A percentile compares a stretch with the other conserved stretches of the same genome.
Evolutionary conservation across 92 coral and sea anemone species (phyloP).

Genomic region (Blastomussa wellsi): DNA sequence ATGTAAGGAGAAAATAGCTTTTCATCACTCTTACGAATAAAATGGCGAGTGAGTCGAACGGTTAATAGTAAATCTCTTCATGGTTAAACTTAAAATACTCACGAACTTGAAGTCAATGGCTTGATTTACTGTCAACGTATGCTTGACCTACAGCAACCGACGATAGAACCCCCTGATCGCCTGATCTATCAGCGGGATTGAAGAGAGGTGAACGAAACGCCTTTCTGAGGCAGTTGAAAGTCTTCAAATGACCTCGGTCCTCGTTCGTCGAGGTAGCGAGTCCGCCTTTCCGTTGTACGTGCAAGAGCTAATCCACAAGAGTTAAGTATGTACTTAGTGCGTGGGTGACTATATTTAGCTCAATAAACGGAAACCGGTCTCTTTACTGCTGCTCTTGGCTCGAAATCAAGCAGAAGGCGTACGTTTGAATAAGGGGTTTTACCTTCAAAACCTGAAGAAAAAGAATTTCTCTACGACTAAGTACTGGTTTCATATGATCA

Average conservation of each 20-base stretch:
- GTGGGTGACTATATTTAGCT: background rate
- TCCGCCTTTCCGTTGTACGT: conserved; percentile 2
- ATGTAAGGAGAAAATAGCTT: background rate
- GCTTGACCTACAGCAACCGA: background rate
- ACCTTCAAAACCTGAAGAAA: too few species aligned
- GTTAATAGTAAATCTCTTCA: background rate
- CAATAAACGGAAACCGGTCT: background rate
- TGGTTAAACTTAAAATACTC: too few species aligned
- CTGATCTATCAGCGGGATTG: too few species aligned
- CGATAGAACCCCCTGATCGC: background rate
- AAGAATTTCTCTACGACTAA: background rate
- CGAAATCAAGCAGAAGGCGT: background rate
- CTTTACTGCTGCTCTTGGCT: background rate
- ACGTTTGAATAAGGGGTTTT: background rate
- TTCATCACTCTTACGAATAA: background rate
- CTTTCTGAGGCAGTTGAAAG: background rate
- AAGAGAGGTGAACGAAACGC: background rate
- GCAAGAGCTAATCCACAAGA: background rate
- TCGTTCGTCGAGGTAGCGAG: background rate
- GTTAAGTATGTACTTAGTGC: background rate
- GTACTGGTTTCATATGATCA: background rate
- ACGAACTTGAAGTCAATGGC: too few species aligned
- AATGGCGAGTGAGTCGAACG: background rate
- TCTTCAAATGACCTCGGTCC: background rate
- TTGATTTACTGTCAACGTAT: too few species aligned